Percentiles rank a stretch among this genome's conserved stretches.
These are phyloP conservation scores for Bugula neritina DNA, from an alignment of 2,888 invertebrate species.

Conservation along the genomic window DNA sequence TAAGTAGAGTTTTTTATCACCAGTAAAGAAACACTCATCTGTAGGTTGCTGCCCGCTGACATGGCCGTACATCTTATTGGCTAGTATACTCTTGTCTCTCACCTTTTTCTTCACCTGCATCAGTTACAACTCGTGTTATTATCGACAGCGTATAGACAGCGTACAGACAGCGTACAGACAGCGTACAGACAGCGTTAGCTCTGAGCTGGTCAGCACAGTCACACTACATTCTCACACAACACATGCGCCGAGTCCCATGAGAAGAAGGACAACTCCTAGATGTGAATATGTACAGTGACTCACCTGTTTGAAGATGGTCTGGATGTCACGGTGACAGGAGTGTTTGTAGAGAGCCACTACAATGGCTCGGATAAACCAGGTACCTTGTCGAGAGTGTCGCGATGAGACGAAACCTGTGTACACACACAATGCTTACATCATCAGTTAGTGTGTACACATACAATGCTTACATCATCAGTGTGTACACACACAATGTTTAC, in stretches of 20 bases:
- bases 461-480: too few relatives aligned
- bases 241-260: too few relatives aligned
- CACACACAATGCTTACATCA: too few relatives aligned
- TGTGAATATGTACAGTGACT: too few relatives aligned
- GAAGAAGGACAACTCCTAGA: too few relatives aligned
- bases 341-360: conserved; percentile 8
- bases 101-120: conserved; percentile 20
- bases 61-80: neutral
- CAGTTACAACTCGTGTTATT: too few relatives aligned
- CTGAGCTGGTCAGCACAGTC: too few relatives aligned
- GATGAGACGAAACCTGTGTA: conserved; percentile 15
- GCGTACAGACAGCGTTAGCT: too few relatives aligned
- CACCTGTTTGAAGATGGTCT: conserved; percentile 1
- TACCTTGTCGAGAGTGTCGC: neutral
- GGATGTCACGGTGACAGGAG: neutral
- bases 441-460: neutral
- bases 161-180: too few relatives aligned
- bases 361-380: conserved; percentile 18
- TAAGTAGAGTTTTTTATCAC: conserved; percentile 3
- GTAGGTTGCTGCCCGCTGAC: conserved; percentile 13
- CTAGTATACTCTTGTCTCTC: conserved; percentile 5
- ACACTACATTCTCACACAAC: too few relatives aligned
- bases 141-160: too few relatives aligned
- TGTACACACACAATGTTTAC: too few relatives aligned
- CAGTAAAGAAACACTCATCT: neutral